Evolutionary conservation across 2,888 invertebrate genomes (phyloP).

Genomic region (Serrognathus titanus): DNA sequence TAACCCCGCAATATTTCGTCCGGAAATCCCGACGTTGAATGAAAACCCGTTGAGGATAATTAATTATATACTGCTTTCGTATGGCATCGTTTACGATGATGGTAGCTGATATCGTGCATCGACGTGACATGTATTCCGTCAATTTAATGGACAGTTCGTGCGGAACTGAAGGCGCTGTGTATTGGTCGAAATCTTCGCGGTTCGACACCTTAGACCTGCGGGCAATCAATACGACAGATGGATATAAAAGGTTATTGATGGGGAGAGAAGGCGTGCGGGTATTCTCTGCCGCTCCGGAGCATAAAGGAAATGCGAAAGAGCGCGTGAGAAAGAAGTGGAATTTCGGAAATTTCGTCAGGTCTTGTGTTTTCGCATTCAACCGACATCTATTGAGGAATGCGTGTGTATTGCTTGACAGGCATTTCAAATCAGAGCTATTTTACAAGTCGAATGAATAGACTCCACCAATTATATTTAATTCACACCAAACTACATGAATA

Average conservation of each 20-base stretch:
- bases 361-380: too few relatives aligned
- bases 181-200: constrained; percentile 5
- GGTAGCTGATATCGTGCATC: neutral
- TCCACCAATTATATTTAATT: too few relatives aligned
- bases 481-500: too few relatives aligned
- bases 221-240: constrained; percentile 38
- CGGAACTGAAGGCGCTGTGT: neutral
- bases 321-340: neutral
- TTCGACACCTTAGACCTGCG: constrained; percentile 30
- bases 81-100: neutral
- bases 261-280: constrained; percentile 10
- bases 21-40: neutral
- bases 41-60: neutral
- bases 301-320: neutral
- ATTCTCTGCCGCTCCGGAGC: neutral
- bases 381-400: too few relatives aligned
- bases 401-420: too few relatives aligned
- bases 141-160: neutral
- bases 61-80: neutral
- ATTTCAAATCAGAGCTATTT: too few relatives aligned
- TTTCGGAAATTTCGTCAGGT: too few relatives aligned
- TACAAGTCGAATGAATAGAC: too few relatives aligned
- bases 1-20: too few relatives aligned
- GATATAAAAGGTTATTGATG: constrained; percentile 38
- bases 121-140: neutral